Conservation (phyloP, 2,888 invertebrate genomes). For the Notodonta dromedarius region DNA sequence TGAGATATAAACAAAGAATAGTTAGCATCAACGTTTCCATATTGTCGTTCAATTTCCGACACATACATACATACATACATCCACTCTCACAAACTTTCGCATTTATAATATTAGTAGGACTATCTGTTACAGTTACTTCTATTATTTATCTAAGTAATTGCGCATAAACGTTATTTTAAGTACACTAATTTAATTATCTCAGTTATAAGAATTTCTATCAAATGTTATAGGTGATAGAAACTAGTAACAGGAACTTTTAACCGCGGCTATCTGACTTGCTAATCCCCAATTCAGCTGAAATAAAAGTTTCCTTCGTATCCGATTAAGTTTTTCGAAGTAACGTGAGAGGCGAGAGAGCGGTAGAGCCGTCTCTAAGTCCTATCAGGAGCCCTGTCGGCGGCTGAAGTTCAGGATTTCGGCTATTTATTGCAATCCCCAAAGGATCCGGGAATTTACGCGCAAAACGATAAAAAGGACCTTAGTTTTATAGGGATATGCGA, state of each 20-base stretch:
- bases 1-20: no score
- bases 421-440: constrained; percentile 78
- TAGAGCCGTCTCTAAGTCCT: constrained; percentile 54
- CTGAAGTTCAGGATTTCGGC: constrained; percentile 78
- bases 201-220: no score
- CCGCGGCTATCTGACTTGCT: background rate
- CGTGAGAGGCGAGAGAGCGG: constrained; percentile 22
- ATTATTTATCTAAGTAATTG: no score
- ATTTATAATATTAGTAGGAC: no score
- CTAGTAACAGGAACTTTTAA: background rate
- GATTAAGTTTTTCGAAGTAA: constrained; percentile 28
- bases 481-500: constrained; percentile 45
- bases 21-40: no score
- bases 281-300: constrained; percentile 19
- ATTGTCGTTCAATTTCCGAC: no score
- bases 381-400: constrained; percentile 72
- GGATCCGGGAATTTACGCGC: constrained; percentile 76
- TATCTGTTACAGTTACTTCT: no score
- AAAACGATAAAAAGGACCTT: constrained; percentile 66
- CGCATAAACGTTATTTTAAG: no score
- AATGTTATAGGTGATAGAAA: background rate
- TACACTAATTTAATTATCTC: no score
- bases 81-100: no score
- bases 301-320: constrained; percentile 28
- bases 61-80: no score